phyloP scores from a whole-genome alignment of 2,888 invertebrate genomes.

The Plagiodera versicolora region DNA sequence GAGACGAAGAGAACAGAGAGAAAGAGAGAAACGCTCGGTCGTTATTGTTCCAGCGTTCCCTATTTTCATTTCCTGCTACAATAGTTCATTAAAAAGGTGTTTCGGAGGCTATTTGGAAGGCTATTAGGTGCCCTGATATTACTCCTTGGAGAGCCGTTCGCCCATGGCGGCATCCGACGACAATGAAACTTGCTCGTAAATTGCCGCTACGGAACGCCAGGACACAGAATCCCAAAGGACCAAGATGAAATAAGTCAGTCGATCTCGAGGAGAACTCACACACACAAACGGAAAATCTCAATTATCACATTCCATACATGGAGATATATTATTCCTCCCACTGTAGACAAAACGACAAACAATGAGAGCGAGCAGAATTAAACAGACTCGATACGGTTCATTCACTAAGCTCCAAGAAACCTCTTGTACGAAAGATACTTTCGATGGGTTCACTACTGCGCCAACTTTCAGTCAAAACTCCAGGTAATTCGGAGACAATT shows the following conservation, averaged over 20 bases:
- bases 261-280: neutral
- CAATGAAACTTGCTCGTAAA: constrained; percentile 57
- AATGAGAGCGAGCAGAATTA: too few relatives aligned
- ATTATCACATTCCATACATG: too few relatives aligned
- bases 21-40: constrained; percentile 30
- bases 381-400: too few relatives aligned
- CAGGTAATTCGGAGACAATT: constrained; percentile 14
- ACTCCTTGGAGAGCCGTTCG: constrained; percentile 58
- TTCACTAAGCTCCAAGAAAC: too few relatives aligned
- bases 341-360: too few relatives aligned
- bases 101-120: constrained; percentile 70
- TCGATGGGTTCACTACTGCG: too few relatives aligned
- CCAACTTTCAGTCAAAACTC: constrained; percentile 51
- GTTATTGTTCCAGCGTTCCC: constrained; percentile 51
- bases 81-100: constrained; percentile 76
- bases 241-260: constrained; percentile 20
- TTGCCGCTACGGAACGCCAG: constrained; percentile 46
- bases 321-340: too few relatives aligned
- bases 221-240: constrained; percentile 10
- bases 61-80: constrained; percentile 58
- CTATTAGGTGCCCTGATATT: constrained; percentile 65
- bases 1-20: constrained; percentile 29
- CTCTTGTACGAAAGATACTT: too few relatives aligned
- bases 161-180: constrained; percentile 54
- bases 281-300: too few relatives aligned